A percentile compares a stretch with the other conserved stretches of the same genome.
phyloP scores from a whole-genome alignment of 2,888 invertebrate genomes.

The Halictus quadricinctus region DNA sequence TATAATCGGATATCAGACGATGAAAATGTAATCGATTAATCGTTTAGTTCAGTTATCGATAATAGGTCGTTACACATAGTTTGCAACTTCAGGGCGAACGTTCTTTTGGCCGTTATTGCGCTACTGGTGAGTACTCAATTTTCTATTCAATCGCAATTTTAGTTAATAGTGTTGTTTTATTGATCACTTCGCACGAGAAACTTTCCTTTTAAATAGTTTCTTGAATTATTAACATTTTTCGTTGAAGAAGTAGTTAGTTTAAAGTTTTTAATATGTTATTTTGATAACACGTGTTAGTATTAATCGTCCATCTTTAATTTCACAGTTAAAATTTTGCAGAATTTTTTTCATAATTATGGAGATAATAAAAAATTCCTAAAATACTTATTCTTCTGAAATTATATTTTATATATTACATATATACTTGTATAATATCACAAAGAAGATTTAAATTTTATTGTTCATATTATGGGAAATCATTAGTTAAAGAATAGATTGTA shows the following conservation, averaged over 20 bases:
- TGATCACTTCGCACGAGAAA: neutral
- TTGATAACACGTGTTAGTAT: slow-evolving; percentile 34
- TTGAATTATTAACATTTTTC: neutral
- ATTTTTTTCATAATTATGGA: neutral
- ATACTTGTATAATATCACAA: neutral
- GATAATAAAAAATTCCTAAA: neutral
- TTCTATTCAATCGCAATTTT: neutral
- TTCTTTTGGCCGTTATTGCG: slow-evolving; percentile 18
- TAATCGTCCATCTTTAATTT: slow-evolving; percentile 7
- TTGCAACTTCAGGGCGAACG: slow-evolving; percentile 12
- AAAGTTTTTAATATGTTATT: neutral
- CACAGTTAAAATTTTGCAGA: neutral
- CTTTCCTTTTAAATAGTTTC: neutral
- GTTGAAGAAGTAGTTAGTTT: neutral
- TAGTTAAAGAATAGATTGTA: neutral
- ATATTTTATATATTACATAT: neutral
- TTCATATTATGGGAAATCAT: neutral
- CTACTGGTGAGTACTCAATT: neutral
- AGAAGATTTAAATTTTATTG: neutral
- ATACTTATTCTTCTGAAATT: neutral
- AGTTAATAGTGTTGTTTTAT: neutral
- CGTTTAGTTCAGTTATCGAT: slow-evolving; percentile 11
- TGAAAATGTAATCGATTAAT: slow-evolving; percentile 17
- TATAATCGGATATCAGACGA: neutral
- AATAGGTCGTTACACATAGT: neutral